These are phyloP conservation scores for Sphyrna mokarran DNA, from an alignment of 2,113 vertebrate genomes.

Conservation along the genomic window DNA sequence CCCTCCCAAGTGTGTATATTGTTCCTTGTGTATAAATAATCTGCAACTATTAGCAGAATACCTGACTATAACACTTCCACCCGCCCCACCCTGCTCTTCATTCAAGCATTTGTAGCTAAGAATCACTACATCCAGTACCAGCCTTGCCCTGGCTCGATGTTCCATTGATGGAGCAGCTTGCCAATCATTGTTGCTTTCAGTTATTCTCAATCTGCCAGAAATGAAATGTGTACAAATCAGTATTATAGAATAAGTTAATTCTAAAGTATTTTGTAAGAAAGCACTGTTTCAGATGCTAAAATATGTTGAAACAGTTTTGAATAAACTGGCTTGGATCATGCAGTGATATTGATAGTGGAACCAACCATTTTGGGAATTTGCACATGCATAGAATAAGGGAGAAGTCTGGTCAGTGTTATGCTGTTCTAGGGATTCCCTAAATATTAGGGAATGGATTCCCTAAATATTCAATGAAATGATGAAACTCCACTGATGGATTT, in stretches of 20 bases:
- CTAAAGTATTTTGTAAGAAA: background rate
- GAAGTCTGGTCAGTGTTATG: too few relatives aligned
- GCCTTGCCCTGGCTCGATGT: background rate
- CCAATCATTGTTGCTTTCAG: background rate
- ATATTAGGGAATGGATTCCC: background rate
- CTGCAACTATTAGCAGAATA: background rate
- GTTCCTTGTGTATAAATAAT: background rate
- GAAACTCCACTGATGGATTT: background rate
- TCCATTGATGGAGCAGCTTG: background rate
- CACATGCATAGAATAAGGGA: too few relatives aligned
- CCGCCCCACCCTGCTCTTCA: background rate
- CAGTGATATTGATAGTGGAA: too few relatives aligned
- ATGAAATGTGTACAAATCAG: background rate
- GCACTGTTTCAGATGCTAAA: background rate
- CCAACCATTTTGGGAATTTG: too few relatives aligned
- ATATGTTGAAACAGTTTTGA: background rate
- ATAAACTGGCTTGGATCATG: background rate
- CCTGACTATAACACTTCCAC: background rate
- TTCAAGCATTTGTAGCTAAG: background rate
- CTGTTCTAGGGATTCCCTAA: background rate
- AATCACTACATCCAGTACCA: background rate
- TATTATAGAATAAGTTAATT: background rate
- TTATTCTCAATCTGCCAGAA: background rate
- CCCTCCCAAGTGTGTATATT: background rate
- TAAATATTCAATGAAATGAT: background rate